These are phyloP conservation scores for Adelognathus sp. DNA, from an alignment of 2,888 invertebrate species.

Conservation along the genomic window DNA sequence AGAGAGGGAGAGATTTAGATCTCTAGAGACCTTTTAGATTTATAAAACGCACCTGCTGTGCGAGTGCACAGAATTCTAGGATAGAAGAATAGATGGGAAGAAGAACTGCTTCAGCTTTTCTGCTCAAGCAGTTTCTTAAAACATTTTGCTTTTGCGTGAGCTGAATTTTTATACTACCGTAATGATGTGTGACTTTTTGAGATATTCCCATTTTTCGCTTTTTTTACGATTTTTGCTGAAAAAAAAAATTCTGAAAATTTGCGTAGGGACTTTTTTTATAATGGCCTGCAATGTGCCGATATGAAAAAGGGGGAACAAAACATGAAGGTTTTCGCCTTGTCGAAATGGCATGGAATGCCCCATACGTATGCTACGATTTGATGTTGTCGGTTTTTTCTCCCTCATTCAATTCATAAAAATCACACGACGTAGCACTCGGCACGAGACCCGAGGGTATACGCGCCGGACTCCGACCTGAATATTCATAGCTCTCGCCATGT, in stretches of 20 bases:
- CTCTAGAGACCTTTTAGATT: background rate
- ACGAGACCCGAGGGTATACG: background rate
- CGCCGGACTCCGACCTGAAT: constrained; percentile 4
- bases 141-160: too few relatives aligned
- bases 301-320: background rate
- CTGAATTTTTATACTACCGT: too few relatives aligned
- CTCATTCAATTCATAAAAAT: constrained; percentile 27
- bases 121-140: too few relatives aligned
- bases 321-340: too few relatives aligned
- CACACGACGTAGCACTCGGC: background rate
- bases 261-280: background rate
- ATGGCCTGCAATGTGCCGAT: background rate
- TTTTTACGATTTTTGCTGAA: too few relatives aligned
- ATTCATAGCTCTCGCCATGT: constrained; percentile 11
- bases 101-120: too few relatives aligned
- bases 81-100: too few relatives aligned
- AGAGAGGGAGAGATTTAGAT: background rate
- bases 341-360: too few relatives aligned
- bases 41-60: background rate
- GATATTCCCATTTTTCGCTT: too few relatives aligned
- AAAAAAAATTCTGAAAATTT: too few relatives aligned
- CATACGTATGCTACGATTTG: background rate
- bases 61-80: too few relatives aligned
- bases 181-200: too few relatives aligned
- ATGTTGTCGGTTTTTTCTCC: background rate